Evolutionary conservation across 2,797 vertebrate species (phyloP), one percentile per base, ranked within the genome.

Genomic region (Hippocampus kuda): DNA sequence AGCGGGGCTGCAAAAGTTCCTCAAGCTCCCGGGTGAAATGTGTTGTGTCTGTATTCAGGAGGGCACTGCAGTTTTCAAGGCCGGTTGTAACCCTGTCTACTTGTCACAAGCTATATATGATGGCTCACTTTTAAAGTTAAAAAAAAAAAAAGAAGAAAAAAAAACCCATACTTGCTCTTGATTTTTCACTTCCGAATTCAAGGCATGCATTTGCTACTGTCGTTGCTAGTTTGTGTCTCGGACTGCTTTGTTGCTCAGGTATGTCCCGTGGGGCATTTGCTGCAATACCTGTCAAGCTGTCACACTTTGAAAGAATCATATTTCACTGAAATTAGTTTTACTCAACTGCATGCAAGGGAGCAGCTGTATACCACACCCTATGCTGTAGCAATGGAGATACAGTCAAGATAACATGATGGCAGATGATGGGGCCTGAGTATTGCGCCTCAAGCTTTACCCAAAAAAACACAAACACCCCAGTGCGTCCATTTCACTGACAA

Each of bases 1-100:
- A 12, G 9, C 22, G 34, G 56, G 68, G 16, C 48, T 76, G 34
- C 34, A 71, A 61, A 42, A 72, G 77, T 84, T 83, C 77, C 83
- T 78, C 38, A 75, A 73, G 77, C 76, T 77, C 66, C 79, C 65
- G 63, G 84, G 78, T 81, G 81, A 88, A 84, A 84, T 84, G 82
- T 78, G 72, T 63, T 76, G 74, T 34, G 12, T 78, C 69, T 80
- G 80, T 76, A 77, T 83, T 79, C 77, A 70, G 74, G 75, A 77
- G 76, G 72, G 70, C 66, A 70, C 79, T 76, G 0, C 79, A 71
- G 67, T 74, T 74, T 61, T 78, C 67, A 79, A 61, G 61, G 65
- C 67, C 68, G 72, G 59, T 75, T 79, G 72, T 72, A 69, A 77
- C 65, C 27, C 69, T 75, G 73, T 61, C 61, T 59, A 44, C 69